Conservation (phyloP, 2,888 invertebrate species). For the Scaptomyza parva region DNA sequence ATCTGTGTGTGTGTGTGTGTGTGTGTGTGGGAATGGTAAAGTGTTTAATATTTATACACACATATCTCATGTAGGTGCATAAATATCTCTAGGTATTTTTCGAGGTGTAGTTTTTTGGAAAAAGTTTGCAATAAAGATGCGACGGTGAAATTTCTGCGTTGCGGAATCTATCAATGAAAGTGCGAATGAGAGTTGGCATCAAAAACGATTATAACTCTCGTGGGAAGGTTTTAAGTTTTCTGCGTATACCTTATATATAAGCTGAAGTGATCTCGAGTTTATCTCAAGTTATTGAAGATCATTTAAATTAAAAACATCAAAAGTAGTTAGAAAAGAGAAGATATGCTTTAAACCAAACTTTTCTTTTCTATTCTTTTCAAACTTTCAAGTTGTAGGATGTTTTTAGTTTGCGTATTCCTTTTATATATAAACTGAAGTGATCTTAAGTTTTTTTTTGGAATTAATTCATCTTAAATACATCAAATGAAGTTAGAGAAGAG, state of each 20-base stretch:
- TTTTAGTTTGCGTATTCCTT: too few relatives aligned
- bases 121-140: conserved; percentile 10
- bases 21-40: conserved; percentile 50
- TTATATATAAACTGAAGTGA: not conserved
- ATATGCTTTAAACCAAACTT: not conserved
- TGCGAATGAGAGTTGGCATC: conserved; percentile 21
- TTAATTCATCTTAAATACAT: too few relatives aligned
- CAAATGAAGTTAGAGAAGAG: too few relatives aligned
- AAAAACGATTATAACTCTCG: not conserved
- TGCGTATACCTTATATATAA: conserved; percentile 8
- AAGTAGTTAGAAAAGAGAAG: not conserved
- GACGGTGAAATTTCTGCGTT: conserved; percentile 40
- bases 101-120: not conserved
- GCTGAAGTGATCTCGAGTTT: not conserved
- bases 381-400: too few relatives aligned
- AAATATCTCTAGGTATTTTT: conserved; percentile 8
- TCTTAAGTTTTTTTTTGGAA: not conserved
- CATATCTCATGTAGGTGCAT: conserved; percentile 2
- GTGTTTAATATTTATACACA: not conserved
- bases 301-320: too few relatives aligned
- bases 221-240: conserved; percentile 22
- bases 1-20: conserved; percentile 19
- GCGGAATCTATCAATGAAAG: conserved; percentile 45
- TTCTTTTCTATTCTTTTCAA: not conserved
- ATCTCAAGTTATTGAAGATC: too few relatives aligned